These are phyloP conservation scores for Ptychobarbus kaznakovi DNA, from an alignment of 2,797 vertebrate genomes.

Conservation along the genomic window DNA sequence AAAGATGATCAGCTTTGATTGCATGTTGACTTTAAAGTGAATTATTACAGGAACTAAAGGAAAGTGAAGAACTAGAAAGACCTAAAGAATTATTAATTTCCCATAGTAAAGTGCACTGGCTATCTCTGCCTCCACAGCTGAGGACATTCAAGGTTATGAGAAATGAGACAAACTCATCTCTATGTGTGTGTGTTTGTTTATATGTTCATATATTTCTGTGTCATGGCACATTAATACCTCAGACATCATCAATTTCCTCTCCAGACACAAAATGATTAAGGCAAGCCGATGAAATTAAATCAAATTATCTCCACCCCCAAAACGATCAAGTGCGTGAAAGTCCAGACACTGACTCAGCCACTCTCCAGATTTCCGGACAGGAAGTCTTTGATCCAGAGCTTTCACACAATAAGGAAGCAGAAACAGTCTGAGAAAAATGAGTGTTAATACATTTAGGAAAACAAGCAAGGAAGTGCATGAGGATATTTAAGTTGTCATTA, in stretches of 20 bases:
- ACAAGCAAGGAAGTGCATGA: conserved; percentile 59
- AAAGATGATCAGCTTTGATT: background rate
- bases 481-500: conserved; percentile 65
- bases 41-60: conserved; percentile 60
- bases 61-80: conserved; percentile 51
- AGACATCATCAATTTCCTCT: conserved; percentile 68
- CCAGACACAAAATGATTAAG: conserved; percentile 59
- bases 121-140: conserved; percentile 67
- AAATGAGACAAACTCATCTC: conserved; percentile 45
- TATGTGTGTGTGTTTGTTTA: conserved; percentile 26
- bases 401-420: conserved; percentile 31
- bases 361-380: conserved; percentile 45
- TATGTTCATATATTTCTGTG: conserved; percentile 33
- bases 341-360: conserved; percentile 44
- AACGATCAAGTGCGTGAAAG: conserved; percentile 30
- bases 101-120: conserved; percentile 75
- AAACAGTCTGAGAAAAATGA: conserved; percentile 39
- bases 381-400: conserved; percentile 56
- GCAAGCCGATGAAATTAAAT: conserved; percentile 56
- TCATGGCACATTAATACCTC: conserved; percentile 3
- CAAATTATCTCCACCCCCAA: conserved; percentile 45
- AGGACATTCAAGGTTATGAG: conserved; percentile 78
- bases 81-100: conserved; percentile 72
- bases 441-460: conserved; percentile 60
- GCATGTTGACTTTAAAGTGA: background rate